phyloP scores from a whole-genome alignment of 2,797 vertebrate species.

The Halcyon badia region DNA sequence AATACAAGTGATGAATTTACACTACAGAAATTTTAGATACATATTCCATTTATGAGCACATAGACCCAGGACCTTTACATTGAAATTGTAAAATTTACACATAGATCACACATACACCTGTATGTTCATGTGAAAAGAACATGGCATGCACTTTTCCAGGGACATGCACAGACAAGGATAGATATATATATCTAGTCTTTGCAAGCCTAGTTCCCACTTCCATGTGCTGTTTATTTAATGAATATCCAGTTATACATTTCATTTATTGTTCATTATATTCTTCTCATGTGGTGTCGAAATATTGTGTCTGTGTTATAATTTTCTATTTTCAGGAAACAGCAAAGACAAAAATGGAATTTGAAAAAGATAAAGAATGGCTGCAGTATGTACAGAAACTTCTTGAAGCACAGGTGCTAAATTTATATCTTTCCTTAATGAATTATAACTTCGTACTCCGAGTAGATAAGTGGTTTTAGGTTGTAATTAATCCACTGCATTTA shows the following conservation, averaged over 20 bases:
- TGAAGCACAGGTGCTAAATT: conserved; percentile 87
- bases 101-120: neutral
- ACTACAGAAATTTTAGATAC: neutral
- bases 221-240: neutral
- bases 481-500: neutral
- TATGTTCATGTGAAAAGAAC: neutral
- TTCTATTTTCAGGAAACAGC: conserved; percentile 78
- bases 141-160: neutral
- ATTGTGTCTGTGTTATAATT: neutral
- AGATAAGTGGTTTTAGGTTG: neutral
- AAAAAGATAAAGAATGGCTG: conserved; percentile 88
- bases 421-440: neutral
- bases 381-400: conserved; percentile 86
- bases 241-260: neutral
- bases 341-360: conserved; percentile 73
- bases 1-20: neutral
- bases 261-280: neutral
- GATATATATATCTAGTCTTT: neutral
- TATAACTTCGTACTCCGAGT: neutral
- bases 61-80: neutral
- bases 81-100: neutral
- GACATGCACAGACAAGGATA: neutral
- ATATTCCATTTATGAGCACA: neutral
- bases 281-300: neutral
- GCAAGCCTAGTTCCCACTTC: neutral